phyloP scores from a whole-genome alignment of 2,113 vertebrate genomes.

The Hippocampus abdominalis region DNA sequence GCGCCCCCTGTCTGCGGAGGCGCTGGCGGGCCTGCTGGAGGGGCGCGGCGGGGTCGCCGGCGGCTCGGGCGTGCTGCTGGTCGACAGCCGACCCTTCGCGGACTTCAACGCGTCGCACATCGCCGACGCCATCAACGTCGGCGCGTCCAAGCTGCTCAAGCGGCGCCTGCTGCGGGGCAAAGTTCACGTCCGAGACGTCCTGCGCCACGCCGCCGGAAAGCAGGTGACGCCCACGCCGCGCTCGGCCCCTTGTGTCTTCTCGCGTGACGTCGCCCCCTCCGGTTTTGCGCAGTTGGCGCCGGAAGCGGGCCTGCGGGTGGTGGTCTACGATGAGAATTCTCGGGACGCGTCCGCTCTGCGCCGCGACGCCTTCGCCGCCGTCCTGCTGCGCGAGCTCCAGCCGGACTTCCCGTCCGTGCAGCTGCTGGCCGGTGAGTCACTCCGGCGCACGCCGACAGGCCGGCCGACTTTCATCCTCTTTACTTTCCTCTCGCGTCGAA shows the following conservation, averaged over 20 bases:
- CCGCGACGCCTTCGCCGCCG: conserved; percentile 84
- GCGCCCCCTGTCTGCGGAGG: conserved; percentile 77
- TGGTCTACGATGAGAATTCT: conserved; percentile 92
- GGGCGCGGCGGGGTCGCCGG: conserved; percentile 66
- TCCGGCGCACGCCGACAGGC: too few species aligned
- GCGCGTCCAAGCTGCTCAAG: conserved; percentile 98
- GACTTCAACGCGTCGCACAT: conserved; percentile 92
- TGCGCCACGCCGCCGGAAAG: conserved; percentile 90
- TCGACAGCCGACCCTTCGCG: conserved; percentile 94
- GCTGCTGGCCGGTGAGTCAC: conserved; percentile 84
- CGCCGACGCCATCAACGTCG: conserved; percentile 92
- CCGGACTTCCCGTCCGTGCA: conserved; percentile 84
- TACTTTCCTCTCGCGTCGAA: too few species aligned
- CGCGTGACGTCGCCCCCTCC: too few species aligned
- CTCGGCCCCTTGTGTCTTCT: neutral
- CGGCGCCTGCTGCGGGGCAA: conserved; percentile 95
- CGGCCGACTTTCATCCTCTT: too few species aligned
- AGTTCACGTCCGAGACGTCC: conserved; percentile 87
- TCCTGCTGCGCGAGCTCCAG: conserved; percentile 90
- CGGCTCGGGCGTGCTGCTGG: conserved; percentile 79
- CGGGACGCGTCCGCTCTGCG: conserved; percentile 75
- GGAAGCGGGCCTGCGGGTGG: conserved; percentile 81
- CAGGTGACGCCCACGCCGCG: conserved; percentile 72
- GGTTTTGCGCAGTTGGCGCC: conserved; percentile 76
- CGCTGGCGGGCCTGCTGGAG: conserved; percentile 88